Evolutionary conservation across 1,140 invertebrate genomes (phyloP), one percentile per base, ranked within the genome.

Genomic region (Andricus grossulariae): DNA sequence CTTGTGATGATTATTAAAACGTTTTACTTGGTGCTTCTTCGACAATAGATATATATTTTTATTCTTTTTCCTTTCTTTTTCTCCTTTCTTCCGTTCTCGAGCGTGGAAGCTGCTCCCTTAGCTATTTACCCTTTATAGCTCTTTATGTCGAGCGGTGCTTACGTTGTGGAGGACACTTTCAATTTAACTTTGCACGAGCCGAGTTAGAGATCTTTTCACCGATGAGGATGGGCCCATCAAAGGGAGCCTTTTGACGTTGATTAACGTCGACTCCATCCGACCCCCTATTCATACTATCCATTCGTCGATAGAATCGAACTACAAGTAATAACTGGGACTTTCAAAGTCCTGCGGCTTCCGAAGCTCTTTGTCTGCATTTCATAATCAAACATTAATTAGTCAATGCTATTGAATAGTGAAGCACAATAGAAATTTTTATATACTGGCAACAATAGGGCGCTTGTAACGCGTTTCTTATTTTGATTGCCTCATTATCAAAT

Each of bases 281-380:
- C 32, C 60, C 13, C 5, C 60, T 39, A 66, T 66, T 32, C 60
- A 66, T 66, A 25, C 32, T 39, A n/a, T n/a, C 60, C 25, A 66
- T 66, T 66, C 32, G 39, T 66, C 60, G 60, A 66, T 32, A 39
- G 60, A 66, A 66, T 66, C 60, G 60, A 66, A 66, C 60, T 66
- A 66, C 60, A 66, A 66, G 60, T 66, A 66, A 66, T 66, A 66
- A 66, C 60, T 66, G 32, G 54, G 25, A 45, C 39, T 45, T 45
- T 45, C 8, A 66, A 66, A 66, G 60, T 66, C n/a, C 60, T 66
- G 60, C 39, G 60, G 60, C 60, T 66, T 66, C 60, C n/a, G 32
- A 66, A 66, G 25, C 60, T 66, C 60, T 66, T 66, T 66, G 60
- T 66, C 60, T 39, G 60, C 60, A 66, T 66, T 39, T 25, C 15